Base-by-base conservation (phyloP, 2,113 vertebrate species). In the Chamaetylas fuelleborni region DNA sequence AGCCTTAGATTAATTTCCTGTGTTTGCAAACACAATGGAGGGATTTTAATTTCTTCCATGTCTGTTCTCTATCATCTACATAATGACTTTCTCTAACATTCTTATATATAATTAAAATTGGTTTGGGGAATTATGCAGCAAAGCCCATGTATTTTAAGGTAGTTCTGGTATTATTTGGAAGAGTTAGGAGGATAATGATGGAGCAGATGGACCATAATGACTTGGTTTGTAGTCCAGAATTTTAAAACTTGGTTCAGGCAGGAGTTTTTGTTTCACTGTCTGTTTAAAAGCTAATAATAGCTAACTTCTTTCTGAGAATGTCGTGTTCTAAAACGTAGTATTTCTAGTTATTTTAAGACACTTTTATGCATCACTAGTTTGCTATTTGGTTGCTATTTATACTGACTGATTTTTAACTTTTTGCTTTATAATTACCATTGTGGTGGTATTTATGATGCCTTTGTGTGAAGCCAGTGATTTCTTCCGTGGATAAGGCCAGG, bases 1-100 rank as follows among this genome's bases (percentile, higher is more conserved):
- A 95, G 80, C 92, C 88, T 92, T 94, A 71, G 71, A 83, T 92
- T 94, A 31, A 74, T 92, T 96, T 95, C 95, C 94, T 96, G 82
- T 96, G 69, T 95, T 93, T 94, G 82, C 85, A 92, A 90, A 93
- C 79, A 95, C 85, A 92, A 11, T 47, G 57, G 47, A 92, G 12
- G 26, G 18, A 34, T 92, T 95, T 73, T 94, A 81, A 96, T 95
- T 93, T 86, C 82, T 96, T 94, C 90, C 93, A 92, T 74, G n/a
- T 60, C 67, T 86, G 54, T 90, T 79, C 48, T 65, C 24, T 38
- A 0, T 81, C 38, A 71, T 78, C 76, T 86, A 33, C 0, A 0
- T 72, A 81, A 50, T 90, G 43, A 61, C 83, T 90, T 90, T 90
- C 76, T 81, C 50, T 90, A 26, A 25, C 36, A 14, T 88, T 88